Conservation (phyloP, 2,113 vertebrate species). For the Aphyosemion australe region DNA sequence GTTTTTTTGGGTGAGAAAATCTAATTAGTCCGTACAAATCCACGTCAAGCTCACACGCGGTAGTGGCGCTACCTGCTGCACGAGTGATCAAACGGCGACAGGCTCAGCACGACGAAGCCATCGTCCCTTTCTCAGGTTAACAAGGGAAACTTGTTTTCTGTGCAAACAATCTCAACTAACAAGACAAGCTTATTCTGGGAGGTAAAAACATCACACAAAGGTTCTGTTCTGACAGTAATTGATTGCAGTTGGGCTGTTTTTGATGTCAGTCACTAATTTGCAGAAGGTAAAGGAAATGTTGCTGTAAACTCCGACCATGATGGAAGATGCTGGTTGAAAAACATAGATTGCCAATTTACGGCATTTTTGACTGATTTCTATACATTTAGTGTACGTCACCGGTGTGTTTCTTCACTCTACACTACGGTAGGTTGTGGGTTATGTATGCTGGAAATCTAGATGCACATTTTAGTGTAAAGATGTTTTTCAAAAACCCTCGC, state of each 20-base stretch:
- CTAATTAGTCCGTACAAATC: slow-evolving; percentile 59
- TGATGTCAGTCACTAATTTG: slow-evolving; percentile 5
- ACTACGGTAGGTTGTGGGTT: no score
- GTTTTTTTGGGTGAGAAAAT: slow-evolving; percentile 12
- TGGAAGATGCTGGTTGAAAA: no score
- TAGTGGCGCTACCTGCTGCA: slow-evolving; percentile 33
- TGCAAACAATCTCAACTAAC: slow-evolving; percentile 46
- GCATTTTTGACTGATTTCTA: no score
- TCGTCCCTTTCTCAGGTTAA: slow-evolving; percentile 46
- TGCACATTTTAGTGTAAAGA: no score
- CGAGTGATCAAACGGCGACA: slow-evolving; percentile 50
- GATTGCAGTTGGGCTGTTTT: slow-evolving; percentile 1
- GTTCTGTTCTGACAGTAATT: slow-evolving; percentile 18
- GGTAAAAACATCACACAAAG: slow-evolving; percentile 1
- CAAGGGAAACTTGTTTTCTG: slow-evolving; percentile 56
- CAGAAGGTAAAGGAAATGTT: slow-evolving; percentile 4
- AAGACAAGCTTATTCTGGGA: slow-evolving; percentile 34
- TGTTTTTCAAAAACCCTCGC: no score
- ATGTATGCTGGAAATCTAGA: no score
- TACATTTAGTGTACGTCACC: no score
- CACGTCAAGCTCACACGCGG: slow-evolving; percentile 1
- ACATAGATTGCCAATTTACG: no score
- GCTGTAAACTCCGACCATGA: no score
- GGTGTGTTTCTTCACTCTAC: no score
- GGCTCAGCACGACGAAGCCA: slow-evolving; percentile 16